Conservation (phyloP, 2,113 vertebrate genomes). For the Ahaetulla prasina region DNA sequence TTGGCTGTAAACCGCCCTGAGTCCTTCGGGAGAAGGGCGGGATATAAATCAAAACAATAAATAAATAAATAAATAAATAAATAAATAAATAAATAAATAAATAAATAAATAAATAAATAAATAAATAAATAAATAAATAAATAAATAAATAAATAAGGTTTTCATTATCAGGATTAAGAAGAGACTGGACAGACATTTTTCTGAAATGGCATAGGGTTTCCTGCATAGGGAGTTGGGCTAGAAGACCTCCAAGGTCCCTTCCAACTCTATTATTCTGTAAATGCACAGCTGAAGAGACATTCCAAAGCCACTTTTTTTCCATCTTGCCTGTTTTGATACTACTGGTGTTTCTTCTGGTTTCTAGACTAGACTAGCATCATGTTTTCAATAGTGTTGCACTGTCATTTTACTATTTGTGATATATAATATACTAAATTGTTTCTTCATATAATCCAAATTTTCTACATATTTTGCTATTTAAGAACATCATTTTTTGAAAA, state of each 20-base stretch:
- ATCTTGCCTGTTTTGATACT: background rate
- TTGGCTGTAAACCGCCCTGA: too few species aligned
- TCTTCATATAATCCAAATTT: background rate
- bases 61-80: too few species aligned
- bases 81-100: too few species aligned
- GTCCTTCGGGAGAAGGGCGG: too few species aligned
- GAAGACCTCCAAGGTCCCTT: background rate
- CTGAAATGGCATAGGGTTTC: background rate
- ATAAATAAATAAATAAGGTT: too few species aligned
- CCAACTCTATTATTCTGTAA: background rate
- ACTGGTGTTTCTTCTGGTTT: background rate
- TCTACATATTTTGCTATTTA: background rate
- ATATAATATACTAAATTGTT: background rate
- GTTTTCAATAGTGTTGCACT: background rate
- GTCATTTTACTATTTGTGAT: background rate
- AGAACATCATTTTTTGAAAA: background rate
- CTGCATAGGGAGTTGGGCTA: background rate
- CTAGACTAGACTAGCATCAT: background rate
- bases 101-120: too few species aligned
- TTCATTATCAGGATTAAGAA: background rate
- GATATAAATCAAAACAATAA: too few species aligned
- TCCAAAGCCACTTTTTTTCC: background rate
- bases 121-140: too few species aligned
- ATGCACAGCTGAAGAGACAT: background rate
- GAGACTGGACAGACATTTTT: background rate